Conservation (phyloP, 1,140 invertebrate species). For the Wasmannia auropunctata region DNA sequence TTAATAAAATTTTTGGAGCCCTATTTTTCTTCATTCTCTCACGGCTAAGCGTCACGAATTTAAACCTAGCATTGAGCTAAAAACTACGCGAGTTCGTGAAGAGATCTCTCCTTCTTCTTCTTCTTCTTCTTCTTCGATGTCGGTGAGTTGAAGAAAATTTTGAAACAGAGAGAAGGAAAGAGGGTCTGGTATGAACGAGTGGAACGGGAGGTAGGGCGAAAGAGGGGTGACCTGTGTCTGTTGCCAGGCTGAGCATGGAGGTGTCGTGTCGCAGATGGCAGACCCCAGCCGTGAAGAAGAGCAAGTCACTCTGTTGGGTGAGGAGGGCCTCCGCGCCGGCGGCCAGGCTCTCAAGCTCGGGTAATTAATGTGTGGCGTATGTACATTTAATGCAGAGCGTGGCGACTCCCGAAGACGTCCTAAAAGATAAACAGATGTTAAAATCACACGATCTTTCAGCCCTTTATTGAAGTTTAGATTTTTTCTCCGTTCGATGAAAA, state of each 20-base stretch:
- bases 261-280: conserved; percentile 92
- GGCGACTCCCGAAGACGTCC: conserved; percentile 58
- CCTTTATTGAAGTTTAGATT: not conserved
- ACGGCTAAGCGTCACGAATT: conserved; percentile 30
- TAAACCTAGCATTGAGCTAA: not conserved
- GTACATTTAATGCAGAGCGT: conserved; percentile 76
- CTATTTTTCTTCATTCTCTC: not conserved
- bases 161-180: conserved; percentile 42
- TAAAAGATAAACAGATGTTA: not conserved
- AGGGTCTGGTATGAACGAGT: conserved; percentile 23
- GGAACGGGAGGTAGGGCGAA: conserved; percentile 81
- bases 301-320: conserved; percentile 96
- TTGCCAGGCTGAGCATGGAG: conserved; percentile 88
- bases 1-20: not conserved
- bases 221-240: conserved; percentile 86
- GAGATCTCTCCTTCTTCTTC: conserved; percentile 3
- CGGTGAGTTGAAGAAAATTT: conserved; percentile 51
- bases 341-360: conserved; percentile 97
- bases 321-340: conserved; percentile 95
- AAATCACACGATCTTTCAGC: not conserved
- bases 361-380: conserved; percentile 88
- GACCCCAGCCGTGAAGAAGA: conserved; percentile 96
- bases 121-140: conserved; percentile 6
- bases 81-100: conserved; percentile 28
- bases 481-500: not conserved